These are phyloP conservation scores for Prunella fulvescens DNA, from an alignment of 2,113 vertebrate genomes.

Conservation along the genomic window DNA sequence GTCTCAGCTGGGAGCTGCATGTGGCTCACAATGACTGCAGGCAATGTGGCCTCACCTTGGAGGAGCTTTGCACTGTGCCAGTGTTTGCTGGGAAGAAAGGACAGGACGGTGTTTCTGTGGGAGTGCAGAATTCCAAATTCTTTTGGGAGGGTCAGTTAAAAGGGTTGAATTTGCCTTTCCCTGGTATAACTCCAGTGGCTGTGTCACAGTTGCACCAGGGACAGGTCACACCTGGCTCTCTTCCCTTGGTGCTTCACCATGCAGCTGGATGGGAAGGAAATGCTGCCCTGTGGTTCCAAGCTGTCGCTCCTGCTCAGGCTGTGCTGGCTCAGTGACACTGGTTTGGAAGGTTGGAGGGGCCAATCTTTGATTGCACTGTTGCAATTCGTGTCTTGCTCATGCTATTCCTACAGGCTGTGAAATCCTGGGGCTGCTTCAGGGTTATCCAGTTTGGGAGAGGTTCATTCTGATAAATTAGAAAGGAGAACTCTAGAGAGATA, in stretches of 20 bases:
- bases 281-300: neutral
- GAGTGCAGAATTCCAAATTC: neutral
- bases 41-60: accelerated
- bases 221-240: neutral
- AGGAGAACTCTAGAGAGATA: neutral
- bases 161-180: neutral
- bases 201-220: constrained; percentile 3
- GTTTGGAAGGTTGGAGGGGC: neutral
- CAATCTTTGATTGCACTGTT: neutral
- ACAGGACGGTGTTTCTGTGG: neutral
- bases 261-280: neutral
- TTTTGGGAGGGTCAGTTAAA: neutral
- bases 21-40: accelerated
- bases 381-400: neutral
- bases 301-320: neutral
- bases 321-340: neutral
- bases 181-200: neutral
- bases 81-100: neutral
- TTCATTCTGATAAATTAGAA: constrained; percentile 32
- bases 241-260: neutral
- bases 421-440: neutral
- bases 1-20: neutral
- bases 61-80: neutral
- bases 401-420: neutral
- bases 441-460: constrained; percentile 15